Conservation (phyloP, 2,888 invertebrate genomes). For the Clostera curtula region DNA sequence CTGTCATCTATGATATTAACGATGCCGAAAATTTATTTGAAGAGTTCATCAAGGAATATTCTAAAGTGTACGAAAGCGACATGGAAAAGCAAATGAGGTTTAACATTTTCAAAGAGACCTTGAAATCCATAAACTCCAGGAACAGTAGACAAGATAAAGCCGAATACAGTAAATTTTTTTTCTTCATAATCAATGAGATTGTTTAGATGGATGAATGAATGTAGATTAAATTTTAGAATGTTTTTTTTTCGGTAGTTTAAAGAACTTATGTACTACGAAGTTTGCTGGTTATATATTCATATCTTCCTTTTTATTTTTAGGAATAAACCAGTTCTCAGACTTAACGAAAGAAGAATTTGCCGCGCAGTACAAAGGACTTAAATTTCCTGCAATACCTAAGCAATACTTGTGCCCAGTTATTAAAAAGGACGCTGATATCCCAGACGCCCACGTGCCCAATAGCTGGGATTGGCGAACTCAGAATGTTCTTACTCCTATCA, state of each 20-base stretch:
- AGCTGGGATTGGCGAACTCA: conserved; percentile 80
- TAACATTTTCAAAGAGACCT: conserved; percentile 10
- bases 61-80: conserved; percentile 5
- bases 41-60: conserved; percentile 6
- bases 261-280: too few relatives aligned
- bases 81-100: conserved; percentile 11
- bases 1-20: too few relatives aligned
- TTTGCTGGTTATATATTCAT: too few relatives aligned
- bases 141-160: conserved; percentile 4
- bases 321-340: conserved; percentile 12
- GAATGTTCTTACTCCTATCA: conserved; percentile 85
- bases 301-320: conserved; percentile 7
- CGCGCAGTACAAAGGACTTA: background rate
- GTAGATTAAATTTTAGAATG: too few relatives aligned
- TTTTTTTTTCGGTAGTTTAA: too few relatives aligned
- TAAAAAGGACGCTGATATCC: conserved; percentile 9
- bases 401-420: too few relatives aligned
- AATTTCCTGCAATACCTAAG: too few relatives aligned
- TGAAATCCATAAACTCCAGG: conserved; percentile 3
- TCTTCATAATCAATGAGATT: too few relatives aligned
- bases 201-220: too few relatives aligned
- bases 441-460: conserved; percentile 13
- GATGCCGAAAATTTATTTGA: conserved; percentile 11
- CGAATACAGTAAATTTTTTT: conserved; percentile 8
- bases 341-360: conserved; percentile 5